These are phyloP conservation scores for Gymnodraco acuticeps DNA, from an alignment of 2,797 vertebrate species.

Conservation along the genomic window DNA sequence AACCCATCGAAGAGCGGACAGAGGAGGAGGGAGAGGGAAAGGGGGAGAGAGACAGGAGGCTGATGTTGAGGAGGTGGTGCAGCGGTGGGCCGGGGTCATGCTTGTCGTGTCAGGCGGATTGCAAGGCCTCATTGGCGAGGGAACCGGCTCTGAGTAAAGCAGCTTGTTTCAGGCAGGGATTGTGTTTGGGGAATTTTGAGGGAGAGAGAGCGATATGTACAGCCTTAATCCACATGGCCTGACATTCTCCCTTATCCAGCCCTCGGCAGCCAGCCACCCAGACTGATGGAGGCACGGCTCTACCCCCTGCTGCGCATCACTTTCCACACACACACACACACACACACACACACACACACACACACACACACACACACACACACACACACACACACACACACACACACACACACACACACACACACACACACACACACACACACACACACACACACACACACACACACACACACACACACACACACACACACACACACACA, in stretches of 20 bases:
- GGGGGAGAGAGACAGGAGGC: neutral
- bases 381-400: constrained; percentile 10
- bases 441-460: constrained; percentile 24
- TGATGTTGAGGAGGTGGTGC: constrained; percentile 5
- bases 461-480: no score
- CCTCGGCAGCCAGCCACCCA: constrained; percentile 61
- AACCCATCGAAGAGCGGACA: constrained; percentile 60
- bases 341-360: constrained; percentile 4
- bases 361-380: constrained; percentile 12
- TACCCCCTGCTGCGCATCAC: constrained; percentile 61
- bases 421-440: constrained; percentile 31
- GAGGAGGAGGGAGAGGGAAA: neutral
- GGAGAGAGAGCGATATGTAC: constrained; percentile 57
- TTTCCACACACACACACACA: constrained; percentile 15
- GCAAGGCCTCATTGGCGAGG: constrained; percentile 70
- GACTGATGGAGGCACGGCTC: constrained; percentile 61
- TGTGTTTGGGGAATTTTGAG: constrained; percentile 67
- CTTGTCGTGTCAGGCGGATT: constrained; percentile 78
- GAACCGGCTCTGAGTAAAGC: constrained; percentile 79
- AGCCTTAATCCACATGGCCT: constrained; percentile 82
- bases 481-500: constrained; percentile 21
- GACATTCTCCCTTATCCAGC: constrained; percentile 77
- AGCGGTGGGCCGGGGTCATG: constrained; percentile 50
- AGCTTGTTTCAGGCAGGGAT: constrained; percentile 83
- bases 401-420: constrained; percentile 29